These are phyloP conservation scores for Manis crassicaudata DNA, from an alignment of 2,797 vertebrate species.

Conservation along the genomic window DNA sequence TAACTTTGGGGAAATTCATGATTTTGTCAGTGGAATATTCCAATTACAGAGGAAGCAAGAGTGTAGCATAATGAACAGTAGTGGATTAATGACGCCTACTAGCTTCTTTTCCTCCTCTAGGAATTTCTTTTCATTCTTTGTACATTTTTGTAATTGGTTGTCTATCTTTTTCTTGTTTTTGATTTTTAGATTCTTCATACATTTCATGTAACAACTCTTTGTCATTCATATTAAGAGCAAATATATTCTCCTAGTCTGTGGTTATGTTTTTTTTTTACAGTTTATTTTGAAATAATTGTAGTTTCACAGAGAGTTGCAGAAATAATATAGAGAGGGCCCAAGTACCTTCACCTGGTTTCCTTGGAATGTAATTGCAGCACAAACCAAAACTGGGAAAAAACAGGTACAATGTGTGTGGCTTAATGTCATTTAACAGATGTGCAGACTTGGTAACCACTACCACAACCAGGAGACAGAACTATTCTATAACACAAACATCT, in stretches of 20 bases:
- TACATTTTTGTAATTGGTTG: not conserved
- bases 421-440: not conserved
- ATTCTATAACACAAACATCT: not conserved
- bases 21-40: slow-evolving; percentile 9
- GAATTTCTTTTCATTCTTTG: not conserved
- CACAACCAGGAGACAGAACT: not conserved
- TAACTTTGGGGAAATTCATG: not conserved
- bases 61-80: not conserved
- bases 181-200: not conserved
- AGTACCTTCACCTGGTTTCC: not conserved
- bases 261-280: not conserved
- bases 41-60: not conserved
- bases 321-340: not conserved
- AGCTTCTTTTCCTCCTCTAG: not conserved
- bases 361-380: not conserved
- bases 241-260: not conserved
- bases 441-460: not conserved
- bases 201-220: not conserved
- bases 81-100: not conserved
- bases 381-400: not conserved
- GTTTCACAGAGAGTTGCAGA: not conserved
- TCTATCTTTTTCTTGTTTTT: not conserved
- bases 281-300: not conserved
- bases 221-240: not conserved
- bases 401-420: not conserved